Conservation (phyloP, 92 coral and sea anemone species). For the Siderastrea siderea region DNA sequence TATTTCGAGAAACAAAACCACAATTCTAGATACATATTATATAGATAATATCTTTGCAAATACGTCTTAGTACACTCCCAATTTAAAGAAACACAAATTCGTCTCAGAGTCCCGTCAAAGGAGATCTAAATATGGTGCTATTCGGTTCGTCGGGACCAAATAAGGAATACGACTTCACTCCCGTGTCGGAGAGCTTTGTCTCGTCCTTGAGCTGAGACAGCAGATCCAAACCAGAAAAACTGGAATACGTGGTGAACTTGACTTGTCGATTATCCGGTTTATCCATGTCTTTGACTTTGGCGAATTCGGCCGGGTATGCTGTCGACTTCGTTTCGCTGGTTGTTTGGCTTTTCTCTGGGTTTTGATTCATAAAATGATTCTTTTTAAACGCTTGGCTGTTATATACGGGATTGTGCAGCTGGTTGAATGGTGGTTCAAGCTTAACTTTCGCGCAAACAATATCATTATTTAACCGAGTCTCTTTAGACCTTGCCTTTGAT, state of each 20-base stretch:
- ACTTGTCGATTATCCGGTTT: constrained; percentile 96
- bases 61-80: constrained; percentile 35
- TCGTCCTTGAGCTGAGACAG: constrained; percentile 80
- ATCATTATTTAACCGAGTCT: constrained; percentile 89
- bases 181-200: constrained; percentile 63
- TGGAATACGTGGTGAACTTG: constrained; percentile 80
- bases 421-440: constrained; percentile 94
- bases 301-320: constrained; percentile 57
- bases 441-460: constrained; percentile 87
- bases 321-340: constrained; percentile 45
- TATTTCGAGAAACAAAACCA: constrained; percentile 52
- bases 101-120: constrained; percentile 82
- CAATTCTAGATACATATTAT: constrained; percentile 46
- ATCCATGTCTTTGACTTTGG: constrained; percentile 85
- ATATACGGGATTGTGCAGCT: constrained; percentile 92
- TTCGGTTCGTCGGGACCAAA: constrained; percentile 98
- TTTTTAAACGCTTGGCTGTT: constrained; percentile 76
- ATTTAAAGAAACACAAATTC: constrained; percentile 5
- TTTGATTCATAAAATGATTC: constrained; percentile 96
- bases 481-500: constrained; percentile 52
- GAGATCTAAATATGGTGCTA: constrained; percentile 87
- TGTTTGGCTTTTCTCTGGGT: constrained; percentile 42
- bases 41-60: constrained; percentile 46
- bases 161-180: constrained; percentile 88
- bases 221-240: constrained; percentile 94